phyloP scores from a whole-genome alignment of 2,888 invertebrate species.

The Tricholauxania praeusta region DNA sequence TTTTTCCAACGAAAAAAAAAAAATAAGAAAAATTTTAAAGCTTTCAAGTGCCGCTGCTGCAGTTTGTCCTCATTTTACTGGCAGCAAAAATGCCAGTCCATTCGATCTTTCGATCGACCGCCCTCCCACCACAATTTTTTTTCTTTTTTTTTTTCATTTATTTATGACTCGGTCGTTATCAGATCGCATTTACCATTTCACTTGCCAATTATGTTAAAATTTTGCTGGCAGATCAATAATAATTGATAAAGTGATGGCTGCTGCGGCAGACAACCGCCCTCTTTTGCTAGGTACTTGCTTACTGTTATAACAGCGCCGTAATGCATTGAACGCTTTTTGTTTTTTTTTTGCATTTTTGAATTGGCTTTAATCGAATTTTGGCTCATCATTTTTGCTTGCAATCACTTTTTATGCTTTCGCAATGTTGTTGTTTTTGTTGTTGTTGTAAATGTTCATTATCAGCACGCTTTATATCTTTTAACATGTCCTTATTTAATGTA shows the following conservation, averaged over 20 bases:
- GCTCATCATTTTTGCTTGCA: slow-evolving; percentile 56
- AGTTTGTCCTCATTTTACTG: too few relatives aligned
- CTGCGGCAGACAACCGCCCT: not conserved
- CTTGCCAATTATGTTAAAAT: slow-evolving; percentile 17
- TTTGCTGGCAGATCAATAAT: slow-evolving; percentile 17
- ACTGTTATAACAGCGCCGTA: not conserved
- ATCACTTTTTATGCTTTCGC: not conserved
- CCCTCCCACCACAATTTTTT: slow-evolving; percentile 3
- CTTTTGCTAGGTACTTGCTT: not conserved
- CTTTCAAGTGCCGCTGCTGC: too few relatives aligned
- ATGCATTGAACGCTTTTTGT: not conserved
- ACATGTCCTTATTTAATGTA: too few relatives aligned
- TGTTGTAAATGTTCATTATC: slow-evolving; percentile 7
- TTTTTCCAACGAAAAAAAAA: too few relatives aligned
- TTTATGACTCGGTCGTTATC: not conserved
- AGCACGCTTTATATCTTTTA: slow-evolving; percentile 7
- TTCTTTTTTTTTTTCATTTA: too few relatives aligned
- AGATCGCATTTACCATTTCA: slow-evolving; percentile 21
- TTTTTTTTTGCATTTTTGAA: slow-evolving; percentile 40
- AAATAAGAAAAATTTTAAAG: too few relatives aligned
- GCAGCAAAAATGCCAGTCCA: too few relatives aligned
- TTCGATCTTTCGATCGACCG: too few relatives aligned
- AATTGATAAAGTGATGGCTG: slow-evolving; percentile 20
- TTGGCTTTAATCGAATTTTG: slow-evolving; percentile 63
- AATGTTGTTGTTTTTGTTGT: not conserved